Evolutionary conservation across 2,888 invertebrate genomes (phyloP), one percentile per base, ranked within the genome.

Genomic region (Amphipyra tragopoginis): DNA sequence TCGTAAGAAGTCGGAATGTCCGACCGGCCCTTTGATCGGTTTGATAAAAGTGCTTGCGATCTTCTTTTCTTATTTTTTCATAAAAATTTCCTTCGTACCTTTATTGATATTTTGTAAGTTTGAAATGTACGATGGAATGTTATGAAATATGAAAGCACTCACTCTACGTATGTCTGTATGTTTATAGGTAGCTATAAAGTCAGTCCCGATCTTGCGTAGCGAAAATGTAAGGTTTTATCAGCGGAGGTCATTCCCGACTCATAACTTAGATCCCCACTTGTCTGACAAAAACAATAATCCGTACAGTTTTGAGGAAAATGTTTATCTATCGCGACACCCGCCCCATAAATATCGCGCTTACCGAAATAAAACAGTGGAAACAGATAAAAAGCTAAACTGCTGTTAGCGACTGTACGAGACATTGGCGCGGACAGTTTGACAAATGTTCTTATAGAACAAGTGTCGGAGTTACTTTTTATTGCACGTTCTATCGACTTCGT

Each of bases 1-100:
- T 94, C 94, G 90, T 94, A 94, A 93, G 93, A 91, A 92, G 89
- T 93, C 88, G 93, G 93, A 94, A 94, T 93, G 93, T 88, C 90
- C 91, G 92, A 86, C 88, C 91, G 92, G 90, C 90, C 94, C 94
- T 94, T 94, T 93, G 93, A 94, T 94, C 93, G 92, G 86, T 92
- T 92, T 92, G 92, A 93, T 93, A 93, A 92, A 93, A 92, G 85
- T 89, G 89, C 90, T 85, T 82, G 91, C 91, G 86, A 91, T 91
- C 89, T 91, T 88, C 85, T 85, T 83, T 82, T 87, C 82, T 84
- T 85, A 66, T 78, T 87, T 87, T 87, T 89, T 88, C 84, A 86
- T 88, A 89, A 87, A 82, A 88, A 79, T 74, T 83, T 86, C 85
- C 83, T 84, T 82, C 77, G 77, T 84, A 85, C 85, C 85, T 88